Evolutionary conservation across 2,888 invertebrate genomes (phyloP), one percentile per base, ranked within the genome.

Genomic region (Gryllus longicercus): DNA sequence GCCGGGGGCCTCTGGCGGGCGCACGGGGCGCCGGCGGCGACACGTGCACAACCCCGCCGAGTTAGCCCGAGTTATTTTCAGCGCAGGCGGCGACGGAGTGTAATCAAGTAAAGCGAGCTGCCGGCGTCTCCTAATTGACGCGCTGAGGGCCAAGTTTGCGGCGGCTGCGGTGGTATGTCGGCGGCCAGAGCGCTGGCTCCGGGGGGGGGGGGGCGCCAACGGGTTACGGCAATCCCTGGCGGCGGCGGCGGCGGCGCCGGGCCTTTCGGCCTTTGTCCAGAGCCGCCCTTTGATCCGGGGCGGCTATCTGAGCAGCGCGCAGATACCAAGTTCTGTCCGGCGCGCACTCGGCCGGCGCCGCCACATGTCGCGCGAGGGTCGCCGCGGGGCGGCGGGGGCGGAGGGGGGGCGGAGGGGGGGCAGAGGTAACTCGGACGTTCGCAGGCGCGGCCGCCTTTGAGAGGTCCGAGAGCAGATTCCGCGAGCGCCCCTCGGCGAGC

Each of bases 91-190:
- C 63, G 63, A 63, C 63, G 63, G 63, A 14, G n/a, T n/a, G 63
- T 63, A 63, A 63, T 63, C 63, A 63, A 63, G 63, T 63, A 63
- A 63, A 63, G 63, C 14, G 63, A 63, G 63, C 63, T 63, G 63
- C 11, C n/a, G n/a, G 16, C 63, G 63, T 63, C 63, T 14, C 63
- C 16, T 63, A 63, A 63, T 63, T 63, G 63, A 63, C 63, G 63
- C 11, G 63, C 63, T 63, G 16, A 63, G 16, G n/a, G 63, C n/a
- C n/a, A 63, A 63, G 63, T 63, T 63, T 63, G 63, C 63, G 63
- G 63, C n/a, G 63, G 63, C n/a, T 14, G 63, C 63, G n/a, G n/a
- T 63, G 63, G 63, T 16, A n/a, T 63, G 63, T 3, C n/a, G 63
- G n/a, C 14, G 63, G n/a, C 63, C n/a, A n/a, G 63, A 63, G 5